phyloP scores from a whole-genome alignment of 2,888 invertebrate species.

The Cryptocheilus praepositus region DNA sequence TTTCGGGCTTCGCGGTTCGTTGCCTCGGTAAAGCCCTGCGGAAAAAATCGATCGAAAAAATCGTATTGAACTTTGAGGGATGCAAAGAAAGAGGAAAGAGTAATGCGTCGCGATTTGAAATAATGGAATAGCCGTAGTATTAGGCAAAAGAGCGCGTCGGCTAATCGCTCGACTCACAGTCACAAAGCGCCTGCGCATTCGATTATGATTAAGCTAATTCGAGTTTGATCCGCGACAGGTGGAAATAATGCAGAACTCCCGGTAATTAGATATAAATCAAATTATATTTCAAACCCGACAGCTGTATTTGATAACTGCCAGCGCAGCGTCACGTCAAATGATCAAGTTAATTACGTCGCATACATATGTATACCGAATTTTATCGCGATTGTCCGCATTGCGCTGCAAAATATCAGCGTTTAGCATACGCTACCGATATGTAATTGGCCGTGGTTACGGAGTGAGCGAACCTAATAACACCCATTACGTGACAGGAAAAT shows the following conservation, averaged over 20 bases:
- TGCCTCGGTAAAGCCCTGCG: too few species aligned
- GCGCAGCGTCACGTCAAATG: slow-evolving; percentile 48
- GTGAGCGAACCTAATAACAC: too few species aligned
- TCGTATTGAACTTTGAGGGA: too few species aligned
- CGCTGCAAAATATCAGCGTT: slow-evolving; percentile 13
- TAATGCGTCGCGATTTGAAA: too few species aligned
- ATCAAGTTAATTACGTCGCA: slow-evolving; percentile 54
- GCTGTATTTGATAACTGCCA: slow-evolving; percentile 58
- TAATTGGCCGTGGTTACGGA: too few species aligned
- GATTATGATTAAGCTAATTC: slow-evolving; percentile 70
- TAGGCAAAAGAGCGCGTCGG: slow-evolving; percentile 43
- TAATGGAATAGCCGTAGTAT: too few species aligned
- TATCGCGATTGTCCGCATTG: slow-evolving; percentile 33
- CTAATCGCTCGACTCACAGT: slow-evolving; percentile 44
- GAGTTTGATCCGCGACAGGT: slow-evolving; percentile 70
- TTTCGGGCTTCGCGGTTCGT: too few species aligned
- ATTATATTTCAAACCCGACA: slow-evolving; percentile 56
- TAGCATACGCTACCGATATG: slow-evolving; percentile 18
- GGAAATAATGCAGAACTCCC: slow-evolving; percentile 64
- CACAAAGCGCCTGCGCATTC: slow-evolving; percentile 58
- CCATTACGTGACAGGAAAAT: too few species aligned
- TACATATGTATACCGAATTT: slow-evolving; percentile 34
- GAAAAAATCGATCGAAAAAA: too few species aligned
- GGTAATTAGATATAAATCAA: slow-evolving; percentile 67
- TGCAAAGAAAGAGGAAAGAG: too few species aligned